Evolutionary conservation across 2,888 invertebrate species (phyloP), one percentile per base, ranked within the genome.

Genomic region (Marasmarcha lunaedactyla): DNA sequence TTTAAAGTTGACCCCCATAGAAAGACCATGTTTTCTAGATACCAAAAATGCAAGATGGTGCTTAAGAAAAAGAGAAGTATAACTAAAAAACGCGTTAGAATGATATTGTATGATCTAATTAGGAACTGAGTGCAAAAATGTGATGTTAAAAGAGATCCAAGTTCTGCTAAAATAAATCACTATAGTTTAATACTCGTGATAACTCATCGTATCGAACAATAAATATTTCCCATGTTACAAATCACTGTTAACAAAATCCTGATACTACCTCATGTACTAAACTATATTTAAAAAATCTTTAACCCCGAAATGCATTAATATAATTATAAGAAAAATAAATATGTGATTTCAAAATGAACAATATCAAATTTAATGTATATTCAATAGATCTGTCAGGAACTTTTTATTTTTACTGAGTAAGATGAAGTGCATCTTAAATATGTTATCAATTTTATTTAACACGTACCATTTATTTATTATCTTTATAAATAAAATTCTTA

Each of bases 111-210:
- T 68, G 72, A 73, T 58, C 77, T 81, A 79, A 74, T 63, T 83
- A 83, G 81, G 81, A 83, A 83, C 81, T 83, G 79, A 74, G 77
- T 74, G 81, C 78, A 67, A 58, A 54, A 60, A 64, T 77, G 73
- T 69, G 68, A 66, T 66, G 58, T 55, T 49, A 52, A n/a, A n/a
- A 76, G 79, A 81, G 81, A 81, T 81, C 79, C 53, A 60, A 63
- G 57, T 66, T 61, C 11, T 7, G 30, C 30, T 30, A 30, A 30
- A 30, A 30, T 30, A 30, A 20, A 20, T 20, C 20, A 30, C 30
- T 30, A n/a, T n/a, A n/a, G n/a, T n/a, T n/a, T n/a, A n/a, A n/a
- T n/a, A n/a, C n/a, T n/a, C n/a, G n/a, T n/a, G n/a, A n/a, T n/a
- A n/a, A n/a, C n/a, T n/a, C n/a, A n/a, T n/a, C n/a, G n/a, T n/a